Evolutionary conservation across 2,888 invertebrate genomes (phyloP).

Genomic region (Peribatodes rhomboidaria): DNA sequence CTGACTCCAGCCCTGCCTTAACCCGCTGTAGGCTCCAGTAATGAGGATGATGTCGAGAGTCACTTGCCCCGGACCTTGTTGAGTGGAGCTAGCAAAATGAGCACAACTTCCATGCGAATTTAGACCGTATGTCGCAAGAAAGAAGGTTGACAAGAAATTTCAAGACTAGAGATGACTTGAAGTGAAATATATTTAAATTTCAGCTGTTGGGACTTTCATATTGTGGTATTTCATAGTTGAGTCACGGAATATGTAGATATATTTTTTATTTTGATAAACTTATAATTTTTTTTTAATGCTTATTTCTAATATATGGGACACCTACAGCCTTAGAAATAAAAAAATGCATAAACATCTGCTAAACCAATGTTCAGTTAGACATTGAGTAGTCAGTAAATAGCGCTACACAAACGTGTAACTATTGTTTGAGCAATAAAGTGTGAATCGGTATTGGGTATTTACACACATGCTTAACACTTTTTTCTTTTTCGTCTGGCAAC

Average conservation of each 20-base stretch:
- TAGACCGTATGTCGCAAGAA: slow-evolving; percentile 6
- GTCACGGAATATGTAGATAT: not conserved
- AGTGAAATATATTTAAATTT: slow-evolving; percentile 27
- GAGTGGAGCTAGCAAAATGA: slow-evolving; percentile 44
- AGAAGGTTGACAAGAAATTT: slow-evolving; percentile 18
- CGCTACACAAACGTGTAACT: too few relatives aligned
- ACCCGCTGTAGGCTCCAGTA: slow-evolving; percentile 40
- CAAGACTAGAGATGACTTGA: slow-evolving; percentile 8
- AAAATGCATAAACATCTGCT: too few relatives aligned
- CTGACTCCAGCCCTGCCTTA: slow-evolving; percentile 25
- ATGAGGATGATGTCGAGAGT: slow-evolving; percentile 47
- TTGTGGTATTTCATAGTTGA: not conserved
- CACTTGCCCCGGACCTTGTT: slow-evolving; percentile 43
- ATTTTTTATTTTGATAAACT: too few relatives aligned
- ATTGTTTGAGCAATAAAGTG: too few relatives aligned
- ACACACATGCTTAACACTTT: too few relatives aligned
- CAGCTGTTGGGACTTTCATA: slow-evolving; percentile 13
- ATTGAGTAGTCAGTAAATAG: too few relatives aligned
- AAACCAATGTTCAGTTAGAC: too few relatives aligned
- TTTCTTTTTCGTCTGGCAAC: too few relatives aligned
- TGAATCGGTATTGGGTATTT: too few relatives aligned
- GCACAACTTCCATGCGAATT: slow-evolving; percentile 36
- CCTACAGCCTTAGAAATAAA: too few relatives aligned
- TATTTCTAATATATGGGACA: too few relatives aligned
- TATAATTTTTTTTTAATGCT: too few relatives aligned